Base-by-base conservation (phyloP, 2,888 invertebrate genomes). In the Drosophila quasianomalipes region DNA sequence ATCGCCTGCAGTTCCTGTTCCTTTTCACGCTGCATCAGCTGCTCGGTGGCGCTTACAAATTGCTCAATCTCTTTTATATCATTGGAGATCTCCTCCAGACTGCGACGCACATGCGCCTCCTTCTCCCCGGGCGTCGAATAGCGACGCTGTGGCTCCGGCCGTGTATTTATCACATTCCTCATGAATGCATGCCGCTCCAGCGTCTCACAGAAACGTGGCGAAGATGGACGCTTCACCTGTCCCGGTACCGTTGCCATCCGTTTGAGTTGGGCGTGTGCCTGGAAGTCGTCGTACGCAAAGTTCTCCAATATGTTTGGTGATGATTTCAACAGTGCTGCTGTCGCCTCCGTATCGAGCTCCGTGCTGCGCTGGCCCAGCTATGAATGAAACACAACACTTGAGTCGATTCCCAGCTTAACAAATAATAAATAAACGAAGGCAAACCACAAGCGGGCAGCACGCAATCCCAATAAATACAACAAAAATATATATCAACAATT, bases 11-110 rank as follows among this genome's bases (percentile, higher is more conserved):
- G 54, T 59, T 94, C 93, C 52, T 86, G 85, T 72, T 92, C 92
- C 64, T 85, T 90, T 64, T 94, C 94, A 4, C 82, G 78, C 12
- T 91, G 90, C 64, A 94, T 81, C 28, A 93, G 76, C 70, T 92
- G 92, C 73, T 94, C 94, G 0, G 93, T 93, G 30, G 93, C 92
- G 12, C 92, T 93, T 5, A 94, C 85, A 63, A 93, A 93, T 69
- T 93, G 93, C 65, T 93, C 94, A 31, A 94, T 93, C 79, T 93
- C 93, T 61, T 92, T 91, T 14, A 94, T 92, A 53, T 94, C 94
- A 67, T 93, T 93, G 44, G 93, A 92, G 41, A 94, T 93, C 79
- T 94, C 94, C 65, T 94, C 94, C 47, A 94, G 83, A 76, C 93
- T 93, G 28, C 91, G 91, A 0, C 93, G 89, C 16, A 93, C 92